Conservation (phyloP, 1,140 invertebrate species). For the Drosophila auraria region DNA sequence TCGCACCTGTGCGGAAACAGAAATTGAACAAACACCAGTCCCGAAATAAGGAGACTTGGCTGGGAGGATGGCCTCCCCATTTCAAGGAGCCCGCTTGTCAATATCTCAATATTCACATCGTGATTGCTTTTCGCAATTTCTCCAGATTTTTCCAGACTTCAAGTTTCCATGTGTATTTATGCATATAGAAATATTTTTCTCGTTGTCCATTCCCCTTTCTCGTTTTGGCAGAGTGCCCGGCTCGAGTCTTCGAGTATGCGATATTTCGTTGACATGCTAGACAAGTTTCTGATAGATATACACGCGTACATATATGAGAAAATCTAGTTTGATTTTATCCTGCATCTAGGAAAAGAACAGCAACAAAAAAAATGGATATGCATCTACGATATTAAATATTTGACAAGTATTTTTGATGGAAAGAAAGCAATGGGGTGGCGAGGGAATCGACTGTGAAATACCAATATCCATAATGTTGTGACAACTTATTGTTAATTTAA, state of each 20-base stretch:
- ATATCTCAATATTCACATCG: constrained; percentile 53
- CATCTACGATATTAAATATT: constrained; percentile 57
- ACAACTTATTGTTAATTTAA: constrained; percentile 31
- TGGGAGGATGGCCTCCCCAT: constrained; percentile 8
- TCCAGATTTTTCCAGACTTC: constrained; percentile 44
- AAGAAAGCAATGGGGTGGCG: neutral
- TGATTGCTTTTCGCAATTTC: constrained; percentile 63
- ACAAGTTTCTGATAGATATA: constrained; percentile 53
- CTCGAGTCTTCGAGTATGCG: constrained; percentile 14
- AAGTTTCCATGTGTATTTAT: constrained; percentile 15
- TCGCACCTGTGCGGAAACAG: constrained; percentile 1
- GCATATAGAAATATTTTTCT: constrained; percentile 37
- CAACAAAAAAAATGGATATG: constrained; percentile 6
- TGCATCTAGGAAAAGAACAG: constrained; percentile 1
- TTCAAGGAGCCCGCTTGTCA: constrained; percentile 21
- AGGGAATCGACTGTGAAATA: constrained; percentile 23
- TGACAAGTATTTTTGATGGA: constrained; percentile 17
- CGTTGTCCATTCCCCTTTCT: constrained; percentile 17
- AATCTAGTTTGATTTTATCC: constrained; percentile 32
- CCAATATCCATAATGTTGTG: constrained; percentile 33
- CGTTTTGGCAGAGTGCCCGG: constrained; percentile 46
- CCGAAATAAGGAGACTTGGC: neutral
- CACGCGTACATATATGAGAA: constrained; percentile 7
- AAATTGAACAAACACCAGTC: constrained; percentile 31
- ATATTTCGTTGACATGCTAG: constrained; percentile 43